Percentiles rank a stretch among this genome's conserved stretches.
Evolutionary conservation across 2,797 vertebrate species (phyloP).

Genomic region (Babyrousa celebensis): DNA sequence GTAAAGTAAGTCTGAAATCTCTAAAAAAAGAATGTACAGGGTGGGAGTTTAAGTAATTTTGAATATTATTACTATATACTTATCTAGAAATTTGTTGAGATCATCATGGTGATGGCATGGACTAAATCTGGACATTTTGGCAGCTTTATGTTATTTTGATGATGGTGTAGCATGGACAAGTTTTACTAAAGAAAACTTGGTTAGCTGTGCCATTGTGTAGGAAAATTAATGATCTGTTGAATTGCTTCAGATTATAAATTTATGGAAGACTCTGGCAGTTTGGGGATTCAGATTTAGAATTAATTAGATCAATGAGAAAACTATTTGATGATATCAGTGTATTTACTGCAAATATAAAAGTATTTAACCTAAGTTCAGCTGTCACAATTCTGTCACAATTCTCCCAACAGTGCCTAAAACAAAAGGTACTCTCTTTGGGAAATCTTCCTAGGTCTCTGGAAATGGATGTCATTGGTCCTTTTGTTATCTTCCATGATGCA

Average conservation of each 20-base stretch:
- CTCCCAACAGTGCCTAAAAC: background rate
- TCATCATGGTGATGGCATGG: background rate
- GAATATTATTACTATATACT: background rate
- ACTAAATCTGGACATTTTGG: background rate
- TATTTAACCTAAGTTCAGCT: background rate
- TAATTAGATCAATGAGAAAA: constrained; percentile 14
- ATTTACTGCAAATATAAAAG: background rate
- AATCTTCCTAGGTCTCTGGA: background rate
- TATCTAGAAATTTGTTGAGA: background rate
- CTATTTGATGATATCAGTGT: background rate
- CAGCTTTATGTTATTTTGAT: background rate
- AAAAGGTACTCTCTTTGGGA: background rate
- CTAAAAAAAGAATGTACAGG: background rate
- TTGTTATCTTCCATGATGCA: background rate
- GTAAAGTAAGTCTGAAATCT: background rate
- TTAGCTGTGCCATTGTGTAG: background rate
- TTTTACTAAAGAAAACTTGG: background rate
- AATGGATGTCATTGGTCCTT: background rate
- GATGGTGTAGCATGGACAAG: background rate
- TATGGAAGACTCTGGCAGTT: background rate
- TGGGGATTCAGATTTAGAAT: background rate
- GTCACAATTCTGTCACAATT: background rate
- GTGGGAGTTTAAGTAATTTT: background rate
- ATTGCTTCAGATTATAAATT: background rate
- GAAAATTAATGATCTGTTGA: background rate